phyloP scores from a whole-genome alignment of 2,797 vertebrate species.

The Acrocephalus scirpaceus region DNA sequence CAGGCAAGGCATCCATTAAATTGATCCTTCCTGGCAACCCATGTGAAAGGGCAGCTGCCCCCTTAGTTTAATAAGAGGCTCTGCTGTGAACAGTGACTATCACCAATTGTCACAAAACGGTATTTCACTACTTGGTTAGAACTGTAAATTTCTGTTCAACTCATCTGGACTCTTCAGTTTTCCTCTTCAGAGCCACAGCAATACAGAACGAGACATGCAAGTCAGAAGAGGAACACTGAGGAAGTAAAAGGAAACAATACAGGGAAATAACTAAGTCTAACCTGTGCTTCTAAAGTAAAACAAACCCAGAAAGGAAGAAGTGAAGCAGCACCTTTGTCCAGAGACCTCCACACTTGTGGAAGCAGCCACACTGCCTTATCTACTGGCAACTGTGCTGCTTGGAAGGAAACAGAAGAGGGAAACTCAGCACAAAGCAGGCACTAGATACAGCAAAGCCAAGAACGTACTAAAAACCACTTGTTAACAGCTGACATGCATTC shows the following conservation, averaged over 20 bases:
- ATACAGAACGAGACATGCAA: conserved; percentile 79
- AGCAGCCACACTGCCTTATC: conserved; percentile 45
- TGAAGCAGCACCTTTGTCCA: conserved; percentile 69
- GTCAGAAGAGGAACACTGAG: conserved; percentile 72
- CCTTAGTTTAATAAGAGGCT: not conserved
- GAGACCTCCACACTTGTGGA: conserved; percentile 38
- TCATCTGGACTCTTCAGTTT: conserved; percentile 58
- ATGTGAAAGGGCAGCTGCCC: not conserved
- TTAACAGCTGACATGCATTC: conserved; percentile 92
- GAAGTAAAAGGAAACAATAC: conserved; percentile 61
- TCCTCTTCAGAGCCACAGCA: conserved; percentile 74
- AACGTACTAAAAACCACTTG: conserved; percentile 87
- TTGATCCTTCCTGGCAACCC: not conserved
- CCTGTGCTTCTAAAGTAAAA: conserved; percentile 66
- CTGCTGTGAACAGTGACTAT: not conserved
- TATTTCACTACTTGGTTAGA: conserved; percentile 39
- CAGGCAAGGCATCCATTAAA: not conserved
- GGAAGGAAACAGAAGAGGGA: conserved; percentile 48
- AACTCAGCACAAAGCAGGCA: conserved; percentile 84
- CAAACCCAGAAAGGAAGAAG: conserved; percentile 51
- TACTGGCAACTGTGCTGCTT: conserved; percentile 45
- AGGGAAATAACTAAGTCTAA: conserved; percentile 54
- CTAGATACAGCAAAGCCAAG: conserved; percentile 87
- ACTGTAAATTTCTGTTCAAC: conserved; percentile 4
- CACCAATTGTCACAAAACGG: conserved; percentile 26